A percentile compares a stretch with the other conserved stretches of the same genome.
Evolutionary conservation across 2,888 invertebrate genomes (phyloP).

Genomic region (Phengaris alcon): DNA sequence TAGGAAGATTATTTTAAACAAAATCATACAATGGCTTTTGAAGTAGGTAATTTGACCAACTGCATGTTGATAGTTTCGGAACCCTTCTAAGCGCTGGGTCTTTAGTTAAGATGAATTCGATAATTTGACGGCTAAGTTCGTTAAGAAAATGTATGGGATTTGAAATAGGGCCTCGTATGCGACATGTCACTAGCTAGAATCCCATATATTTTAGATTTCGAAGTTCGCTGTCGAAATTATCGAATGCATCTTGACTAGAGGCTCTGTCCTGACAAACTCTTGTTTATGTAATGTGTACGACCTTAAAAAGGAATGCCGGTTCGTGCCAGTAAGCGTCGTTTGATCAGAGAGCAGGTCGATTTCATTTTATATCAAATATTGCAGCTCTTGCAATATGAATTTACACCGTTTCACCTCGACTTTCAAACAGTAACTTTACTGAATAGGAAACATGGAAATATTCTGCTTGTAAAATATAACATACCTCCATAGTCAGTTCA

Average conservation of each 20-base stretch:
- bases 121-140: not conserved
- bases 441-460: not conserved
- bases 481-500: too few species aligned
- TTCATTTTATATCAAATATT: conserved; percentile 27
- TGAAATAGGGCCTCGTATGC: too few species aligned
- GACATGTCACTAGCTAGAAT: too few species aligned
- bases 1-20: too few species aligned
- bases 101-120: not conserved
- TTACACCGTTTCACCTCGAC: not conserved
- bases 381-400: conserved; percentile 3
- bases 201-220: too few species aligned
- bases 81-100: not conserved
- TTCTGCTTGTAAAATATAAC: not conserved
- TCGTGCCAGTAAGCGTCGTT: conserved; percentile 1
- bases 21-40: too few species aligned
- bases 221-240: too few species aligned
- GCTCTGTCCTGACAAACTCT: too few species aligned
- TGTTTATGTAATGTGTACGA: not conserved
- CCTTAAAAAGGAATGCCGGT: not conserved
- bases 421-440: not conserved
- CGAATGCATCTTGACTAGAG: too few species aligned
- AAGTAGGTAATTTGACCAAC: too few species aligned
- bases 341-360: conserved; percentile 3
- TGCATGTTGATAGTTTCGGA: too few species aligned
- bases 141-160: too few species aligned